Evolutionary conservation across 2,797 vertebrate species (phyloP), one percentile per base, ranked within the genome.

Genomic region (Tangara arthus): DNA sequence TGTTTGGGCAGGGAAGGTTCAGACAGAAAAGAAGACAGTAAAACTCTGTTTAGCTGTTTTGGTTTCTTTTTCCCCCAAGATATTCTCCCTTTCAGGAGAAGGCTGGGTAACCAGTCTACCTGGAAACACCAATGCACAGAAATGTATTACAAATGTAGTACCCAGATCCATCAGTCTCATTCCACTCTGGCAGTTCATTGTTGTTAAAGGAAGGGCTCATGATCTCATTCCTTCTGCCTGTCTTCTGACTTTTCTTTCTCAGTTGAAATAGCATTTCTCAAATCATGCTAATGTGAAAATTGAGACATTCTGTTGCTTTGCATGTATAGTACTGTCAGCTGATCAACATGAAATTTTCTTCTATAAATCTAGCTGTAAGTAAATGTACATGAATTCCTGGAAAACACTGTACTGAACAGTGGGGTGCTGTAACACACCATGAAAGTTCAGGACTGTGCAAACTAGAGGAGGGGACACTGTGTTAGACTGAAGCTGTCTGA

Each of bases 241-340:
- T 64, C 49, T 87, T 70, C 46, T 64, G 86, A 16, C n/a, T 86
- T 75, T 50, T 46, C 30, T 79, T 19, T 87, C 30, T 57, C 9
- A 5, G 35, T 61, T 85, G 66, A 76, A 85, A 89, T 8, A 68
- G 10, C 28, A 30, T 68, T 94, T 91, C 69, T 93, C 37, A 76
- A 76, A 49, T 71, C 30, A 59, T 34, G 19, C 14, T 69, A 37
- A 59, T 39, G 35, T 81, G 39, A 89, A 92, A 81, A 94, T 32
- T 16, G 53, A 92, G 55, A 47, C 1, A 1, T 81, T 79, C 15
- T 44, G 8, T 92, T 84, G 55, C 44, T 91, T 47, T 71, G 28
- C 14, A 5, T 61, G 14, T 21, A 2, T 55, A 53, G 23, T 75
- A 37, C 39, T 69, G 75, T 87, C 56, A 86, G 42, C 34, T 61